Evolutionary conservation across 1,140 invertebrate genomes (phyloP).

Genomic region (Calosoma granatense): DNA sequence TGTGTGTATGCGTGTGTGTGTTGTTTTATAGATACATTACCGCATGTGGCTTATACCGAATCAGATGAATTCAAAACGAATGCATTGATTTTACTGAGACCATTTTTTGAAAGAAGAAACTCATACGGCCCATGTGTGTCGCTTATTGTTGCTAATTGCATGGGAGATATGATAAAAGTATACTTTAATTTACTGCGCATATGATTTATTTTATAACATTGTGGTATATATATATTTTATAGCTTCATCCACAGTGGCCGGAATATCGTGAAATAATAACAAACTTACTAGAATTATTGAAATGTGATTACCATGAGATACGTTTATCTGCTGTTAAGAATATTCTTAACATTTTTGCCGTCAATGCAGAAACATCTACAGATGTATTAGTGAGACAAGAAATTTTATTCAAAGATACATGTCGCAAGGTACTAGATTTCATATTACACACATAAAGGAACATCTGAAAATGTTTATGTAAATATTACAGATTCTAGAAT

Average conservation of each 20-base stretch:
- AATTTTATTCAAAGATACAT: slow-evolving; percentile 21
- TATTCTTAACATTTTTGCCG: slow-evolving; percentile 29
- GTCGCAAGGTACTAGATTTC: slow-evolving; percentile 17
- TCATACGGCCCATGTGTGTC: slow-evolving; percentile 29
- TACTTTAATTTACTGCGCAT: too few species aligned
- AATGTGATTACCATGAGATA: slow-evolving; percentile 31
- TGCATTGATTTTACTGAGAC: slow-evolving; percentile 24
- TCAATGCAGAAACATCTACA: slow-evolving; percentile 21
- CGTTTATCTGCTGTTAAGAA: slow-evolving; percentile 31
- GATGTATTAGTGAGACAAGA: slow-evolving; percentile 25
- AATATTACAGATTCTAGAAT: not conserved
- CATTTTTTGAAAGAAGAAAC: slow-evolving; percentile 22
- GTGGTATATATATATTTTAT: slow-evolving; percentile 10
- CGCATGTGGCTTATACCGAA: slow-evolving; percentile 15
- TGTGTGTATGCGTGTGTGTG: too few species aligned
- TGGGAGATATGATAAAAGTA: slow-evolving; percentile 27
- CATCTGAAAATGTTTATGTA: not conserved
- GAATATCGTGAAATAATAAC: slow-evolving; percentile 21
- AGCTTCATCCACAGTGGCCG: slow-evolving; percentile 15
- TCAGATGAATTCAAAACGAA: slow-evolving; percentile 13
- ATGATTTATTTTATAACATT: too few species aligned
- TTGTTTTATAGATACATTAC: slow-evolving; percentile 16
- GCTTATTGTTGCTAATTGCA: slow-evolving; percentile 28
- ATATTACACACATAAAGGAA: too few species aligned
- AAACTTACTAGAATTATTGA: slow-evolving; percentile 29